Percentiles rank a stretch among this genome's conserved stretches.
These are phyloP conservation scores for Heliothis subflexa DNA, from an alignment of 1,140 invertebrate species.

Conservation along the genomic window DNA sequence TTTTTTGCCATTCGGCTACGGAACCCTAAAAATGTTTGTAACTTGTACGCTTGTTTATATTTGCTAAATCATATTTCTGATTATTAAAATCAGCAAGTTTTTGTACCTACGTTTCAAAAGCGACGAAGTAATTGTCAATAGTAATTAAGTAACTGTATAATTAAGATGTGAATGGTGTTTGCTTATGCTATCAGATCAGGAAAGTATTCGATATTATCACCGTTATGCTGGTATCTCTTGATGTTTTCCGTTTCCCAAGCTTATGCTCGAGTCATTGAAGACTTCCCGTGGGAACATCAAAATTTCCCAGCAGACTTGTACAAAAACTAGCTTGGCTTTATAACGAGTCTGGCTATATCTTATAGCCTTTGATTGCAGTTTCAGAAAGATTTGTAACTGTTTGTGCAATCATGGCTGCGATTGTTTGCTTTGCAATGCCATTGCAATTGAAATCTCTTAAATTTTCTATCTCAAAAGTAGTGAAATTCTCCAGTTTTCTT, in stretches of 20 bases:
- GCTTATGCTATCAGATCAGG: neutral
- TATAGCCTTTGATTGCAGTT: slow-evolving; percentile 7
- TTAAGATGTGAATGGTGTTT: no score
- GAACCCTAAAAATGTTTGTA: no score
- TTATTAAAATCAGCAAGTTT: neutral
- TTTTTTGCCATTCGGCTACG: no score
- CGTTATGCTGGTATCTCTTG: neutral
- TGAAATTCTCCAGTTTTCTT: no score
- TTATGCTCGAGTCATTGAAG: slow-evolving; percentile 8
- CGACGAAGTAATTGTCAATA: neutral
- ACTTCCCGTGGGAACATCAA: slow-evolving; percentile 22
- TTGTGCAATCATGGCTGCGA: slow-evolving; percentile 1
- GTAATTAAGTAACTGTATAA: no score
- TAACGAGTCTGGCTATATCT: neutral
- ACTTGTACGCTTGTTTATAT: neutral
- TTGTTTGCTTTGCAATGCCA: neutral
- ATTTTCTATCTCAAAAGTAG: no score
- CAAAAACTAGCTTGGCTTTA: neutral
- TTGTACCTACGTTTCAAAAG: neutral
- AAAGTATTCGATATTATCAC: neutral
- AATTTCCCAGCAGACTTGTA: neutral
- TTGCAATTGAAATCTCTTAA: no score
- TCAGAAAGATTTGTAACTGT: slow-evolving; percentile 16
- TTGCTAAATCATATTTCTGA: neutral
- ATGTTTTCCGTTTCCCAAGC: slow-evolving; percentile 18